These are phyloP conservation scores for Drosophila meridionalis DNA, from an alignment of 2,888 invertebrate species.

Conservation along the genomic window DNA sequence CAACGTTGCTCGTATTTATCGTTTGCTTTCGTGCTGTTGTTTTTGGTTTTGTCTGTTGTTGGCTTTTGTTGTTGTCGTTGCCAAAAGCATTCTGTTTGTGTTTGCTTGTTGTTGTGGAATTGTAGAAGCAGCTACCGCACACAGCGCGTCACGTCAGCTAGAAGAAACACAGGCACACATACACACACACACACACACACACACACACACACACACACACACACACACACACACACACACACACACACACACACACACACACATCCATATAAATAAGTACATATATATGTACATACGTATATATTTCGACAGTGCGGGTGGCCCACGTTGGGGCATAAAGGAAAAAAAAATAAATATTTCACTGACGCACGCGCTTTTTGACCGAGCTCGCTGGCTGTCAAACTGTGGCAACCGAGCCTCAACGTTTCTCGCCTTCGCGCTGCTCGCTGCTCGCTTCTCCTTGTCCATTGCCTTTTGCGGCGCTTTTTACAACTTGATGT, in stretches of 20 bases:
- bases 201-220: constrained; percentile 17
- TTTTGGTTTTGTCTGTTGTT: constrained; percentile 30
- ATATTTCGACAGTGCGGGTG: constrained; percentile 56
- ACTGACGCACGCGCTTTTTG: constrained; percentile 71
- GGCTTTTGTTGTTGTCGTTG: constrained; percentile 41
- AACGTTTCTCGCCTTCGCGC: constrained; percentile 31
- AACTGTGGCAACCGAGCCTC: constrained; percentile 53
- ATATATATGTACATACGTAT: constrained; percentile 11
- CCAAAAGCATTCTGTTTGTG: constrained; percentile 56
- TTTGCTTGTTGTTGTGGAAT: constrained; percentile 36
- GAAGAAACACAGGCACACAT: constrained; percentile 33
- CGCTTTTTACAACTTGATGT: constrained; percentile 81
- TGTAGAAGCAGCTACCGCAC: constrained; percentile 53
- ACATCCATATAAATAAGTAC: neutral
- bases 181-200: neutral
- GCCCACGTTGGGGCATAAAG: constrained; percentile 34
- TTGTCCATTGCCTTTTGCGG: constrained; percentile 48
- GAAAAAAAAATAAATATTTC: constrained; percentile 52
- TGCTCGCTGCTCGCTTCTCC: constrained; percentile 16
- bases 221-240: constrained; percentile 4
- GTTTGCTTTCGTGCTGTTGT: constrained; percentile 31
- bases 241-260: constrained; percentile 14
- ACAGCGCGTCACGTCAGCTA: constrained; percentile 63
- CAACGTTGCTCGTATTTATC: constrained; percentile 8
- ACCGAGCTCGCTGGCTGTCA: constrained; percentile 34